These are phyloP conservation scores for Endomychus coccineus DNA, from an alignment of 2,888 invertebrate genomes.

Conservation along the genomic window DNA sequence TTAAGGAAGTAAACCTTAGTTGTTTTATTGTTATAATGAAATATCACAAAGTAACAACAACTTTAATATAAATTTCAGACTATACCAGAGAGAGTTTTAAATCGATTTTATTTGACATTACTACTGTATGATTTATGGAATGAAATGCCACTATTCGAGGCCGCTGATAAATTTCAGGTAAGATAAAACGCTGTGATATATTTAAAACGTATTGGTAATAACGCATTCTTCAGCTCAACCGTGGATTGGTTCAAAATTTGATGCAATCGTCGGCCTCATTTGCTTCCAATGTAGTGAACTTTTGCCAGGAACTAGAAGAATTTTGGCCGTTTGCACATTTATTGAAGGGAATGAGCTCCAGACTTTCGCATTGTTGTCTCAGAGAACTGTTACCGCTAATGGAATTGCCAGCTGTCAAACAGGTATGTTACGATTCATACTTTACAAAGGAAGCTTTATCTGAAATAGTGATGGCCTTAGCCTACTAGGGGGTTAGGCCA, in stretches of 20 bases:
- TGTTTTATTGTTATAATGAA: too few relatives aligned
- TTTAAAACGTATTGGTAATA: constrained; percentile 1
- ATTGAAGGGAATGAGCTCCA: constrained; percentile 62
- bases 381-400: constrained; percentile 73
- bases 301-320: constrained; percentile 70
- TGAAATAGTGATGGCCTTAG: too few relatives aligned
- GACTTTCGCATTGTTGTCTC: constrained; percentile 74
- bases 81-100: constrained; percentile 54
- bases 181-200: constrained; percentile 4
- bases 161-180: constrained; percentile 61
- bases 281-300: constrained; percentile 67
- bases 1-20: too few relatives aligned
- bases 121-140: constrained; percentile 76
- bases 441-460: not conserved
- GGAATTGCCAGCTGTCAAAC: constrained; percentile 83
- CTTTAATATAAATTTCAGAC: constrained; percentile 43
- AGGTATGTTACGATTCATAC: constrained; percentile 51
- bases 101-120: constrained; percentile 78
- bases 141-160: constrained; percentile 55
- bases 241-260: constrained; percentile 75
- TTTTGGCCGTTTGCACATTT: constrained; percentile 79
- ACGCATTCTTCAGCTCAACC: constrained; percentile 46
- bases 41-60: too few relatives aligned
- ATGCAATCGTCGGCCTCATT: constrained; percentile 64
- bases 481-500: too few relatives aligned